Percentiles rank a stretch among this genome's conserved stretches.
These are phyloP conservation scores for Ciconia stormi DNA, from an alignment of 2,113 vertebrate genomes.

Conservation along the genomic window DNA sequence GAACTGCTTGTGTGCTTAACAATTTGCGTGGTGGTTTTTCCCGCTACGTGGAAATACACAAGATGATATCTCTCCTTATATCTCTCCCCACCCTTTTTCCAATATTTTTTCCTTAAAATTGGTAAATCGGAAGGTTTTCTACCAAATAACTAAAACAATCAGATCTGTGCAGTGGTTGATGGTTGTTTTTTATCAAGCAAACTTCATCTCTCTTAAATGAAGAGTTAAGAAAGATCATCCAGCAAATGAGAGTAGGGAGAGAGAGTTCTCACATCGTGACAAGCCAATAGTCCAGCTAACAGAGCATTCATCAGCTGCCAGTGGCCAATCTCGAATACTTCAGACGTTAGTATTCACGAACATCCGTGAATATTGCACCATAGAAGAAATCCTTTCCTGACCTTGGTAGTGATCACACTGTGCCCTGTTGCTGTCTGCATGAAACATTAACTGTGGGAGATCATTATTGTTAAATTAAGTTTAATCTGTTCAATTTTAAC, in stretches of 20 bases:
- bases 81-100: neutral
- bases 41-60: neutral
- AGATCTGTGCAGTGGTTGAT: neutral
- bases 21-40: neutral
- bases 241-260: neutral
- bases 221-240: neutral
- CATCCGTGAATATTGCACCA: neutral
- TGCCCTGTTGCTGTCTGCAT: neutral
- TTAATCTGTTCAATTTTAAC: neutral
- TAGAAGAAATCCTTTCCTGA: conserved; percentile 13
- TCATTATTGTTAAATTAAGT: neutral
- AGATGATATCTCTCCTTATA: neutral
- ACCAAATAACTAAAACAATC: neutral
- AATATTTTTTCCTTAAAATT: neutral
- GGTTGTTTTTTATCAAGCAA: neutral
- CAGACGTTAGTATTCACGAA: neutral
- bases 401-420: neutral
- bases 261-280: neutral
- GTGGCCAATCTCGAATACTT: neutral
- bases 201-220: neutral
- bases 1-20: neutral
- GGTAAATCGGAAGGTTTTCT: neutral
- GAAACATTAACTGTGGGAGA: neutral
- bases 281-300: neutral
- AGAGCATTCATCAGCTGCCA: neutral